Conservation (phyloP, 1,140 invertebrate genomes). For the Scaptomyza graminum region DNA sequence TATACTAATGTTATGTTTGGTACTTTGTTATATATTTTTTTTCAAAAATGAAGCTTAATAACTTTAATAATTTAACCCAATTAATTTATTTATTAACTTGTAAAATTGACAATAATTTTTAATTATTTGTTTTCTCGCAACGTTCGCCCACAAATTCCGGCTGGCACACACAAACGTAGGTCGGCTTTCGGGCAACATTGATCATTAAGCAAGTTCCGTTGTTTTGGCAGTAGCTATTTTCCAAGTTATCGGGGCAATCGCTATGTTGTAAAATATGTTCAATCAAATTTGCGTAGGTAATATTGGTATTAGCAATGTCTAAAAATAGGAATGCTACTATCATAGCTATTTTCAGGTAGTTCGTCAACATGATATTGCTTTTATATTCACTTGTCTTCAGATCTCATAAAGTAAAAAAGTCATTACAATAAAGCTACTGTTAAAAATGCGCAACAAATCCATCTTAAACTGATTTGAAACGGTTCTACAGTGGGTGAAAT, state of each 20-base stretch:
- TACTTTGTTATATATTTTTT: too few species aligned
- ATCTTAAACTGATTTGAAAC: background rate
- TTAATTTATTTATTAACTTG: too few species aligned
- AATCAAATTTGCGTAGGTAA: background rate
- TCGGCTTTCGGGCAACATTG: background rate
- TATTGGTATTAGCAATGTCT: background rate
- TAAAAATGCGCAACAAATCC: background rate
- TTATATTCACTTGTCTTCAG: background rate
- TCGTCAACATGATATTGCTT: background rate
- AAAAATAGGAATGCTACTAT: background rate
- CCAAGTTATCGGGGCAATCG: background rate
- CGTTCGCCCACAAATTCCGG: background rate
- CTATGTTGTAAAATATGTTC: background rate
- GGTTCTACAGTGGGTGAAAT: background rate
- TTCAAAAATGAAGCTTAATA: too few species aligned
- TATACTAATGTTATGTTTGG: too few species aligned
- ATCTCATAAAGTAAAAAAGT: background rate
- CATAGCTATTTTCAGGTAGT: background rate
- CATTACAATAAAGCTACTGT: too few species aligned
- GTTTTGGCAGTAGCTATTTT: background rate
- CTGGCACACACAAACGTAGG: background rate
- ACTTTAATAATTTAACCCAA: too few species aligned
- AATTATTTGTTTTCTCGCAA: background rate
- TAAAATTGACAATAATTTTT: too few species aligned
- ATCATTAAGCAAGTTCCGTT: background rate